phyloP scores from a whole-genome alignment of 2,113 vertebrate genomes.

The Fregata magnificens region DNA sequence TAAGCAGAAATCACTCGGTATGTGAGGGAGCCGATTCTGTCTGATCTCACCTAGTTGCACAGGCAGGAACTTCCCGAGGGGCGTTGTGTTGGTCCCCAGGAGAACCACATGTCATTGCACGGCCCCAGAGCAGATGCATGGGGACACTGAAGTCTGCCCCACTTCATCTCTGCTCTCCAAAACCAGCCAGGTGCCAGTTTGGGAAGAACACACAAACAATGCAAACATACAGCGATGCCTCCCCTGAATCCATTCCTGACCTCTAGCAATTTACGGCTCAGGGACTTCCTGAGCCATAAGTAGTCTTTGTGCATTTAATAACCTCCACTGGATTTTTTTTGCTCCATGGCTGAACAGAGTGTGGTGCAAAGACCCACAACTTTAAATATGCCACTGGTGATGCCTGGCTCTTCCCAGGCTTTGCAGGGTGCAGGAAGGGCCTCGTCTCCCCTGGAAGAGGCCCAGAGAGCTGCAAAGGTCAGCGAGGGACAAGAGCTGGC shows the following conservation, averaged over 20 bases:
- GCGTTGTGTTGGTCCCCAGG: fast-evolving
- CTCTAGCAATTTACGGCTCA: not conserved
- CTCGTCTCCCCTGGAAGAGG: not conserved
- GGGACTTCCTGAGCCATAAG: not conserved
- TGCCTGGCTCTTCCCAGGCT: not conserved
- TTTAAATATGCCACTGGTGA: not conserved
- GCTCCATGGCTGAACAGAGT: not conserved
- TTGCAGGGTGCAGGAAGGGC: not conserved
- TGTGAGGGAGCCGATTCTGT: not conserved
- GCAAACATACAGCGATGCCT: fast-evolving
- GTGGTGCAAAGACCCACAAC: not conserved
- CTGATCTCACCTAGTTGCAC: not conserved
- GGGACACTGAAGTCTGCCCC: not conserved
- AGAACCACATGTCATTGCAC: not conserved
- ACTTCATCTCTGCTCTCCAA: not conserved
- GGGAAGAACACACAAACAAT: not conserved
- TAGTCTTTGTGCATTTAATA: not conserved
- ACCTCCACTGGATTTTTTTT: not conserved
- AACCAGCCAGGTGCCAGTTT: not conserved
- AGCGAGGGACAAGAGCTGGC: not conserved
- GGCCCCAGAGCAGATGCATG: fast-evolving
- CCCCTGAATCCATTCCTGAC: not conserved
- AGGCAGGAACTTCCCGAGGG: not conserved
- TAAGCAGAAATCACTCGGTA: not conserved
- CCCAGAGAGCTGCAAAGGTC: not conserved